phyloP scores from a whole-genome alignment of 2,888 invertebrate species.

The Ophioninae sp. region DNA sequence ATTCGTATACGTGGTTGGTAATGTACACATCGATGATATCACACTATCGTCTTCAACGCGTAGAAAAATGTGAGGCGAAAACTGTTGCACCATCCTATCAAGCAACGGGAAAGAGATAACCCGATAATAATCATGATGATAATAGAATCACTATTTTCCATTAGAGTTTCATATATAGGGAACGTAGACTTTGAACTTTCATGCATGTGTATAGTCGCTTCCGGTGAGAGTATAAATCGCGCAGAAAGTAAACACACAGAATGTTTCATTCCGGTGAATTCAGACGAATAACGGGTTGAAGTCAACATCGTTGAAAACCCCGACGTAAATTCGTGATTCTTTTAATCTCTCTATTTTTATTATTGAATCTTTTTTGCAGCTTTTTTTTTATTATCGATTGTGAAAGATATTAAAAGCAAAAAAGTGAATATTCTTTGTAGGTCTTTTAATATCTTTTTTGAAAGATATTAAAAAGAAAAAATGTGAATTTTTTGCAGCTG shows the following conservation, averaged over 20 bases:
- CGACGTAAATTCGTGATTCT: too few relatives aligned
- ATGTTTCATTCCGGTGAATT: neutral
- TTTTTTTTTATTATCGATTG: too few relatives aligned
- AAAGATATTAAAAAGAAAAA: too few relatives aligned
- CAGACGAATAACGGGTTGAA: neutral
- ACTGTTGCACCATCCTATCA: neutral
- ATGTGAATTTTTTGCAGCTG: too few relatives aligned
- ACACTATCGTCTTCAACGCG: neutral
- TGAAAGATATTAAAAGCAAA: too few relatives aligned
- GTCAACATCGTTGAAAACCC: too few relatives aligned
- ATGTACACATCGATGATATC: conserved; percentile 6
- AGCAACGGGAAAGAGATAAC: neutral
- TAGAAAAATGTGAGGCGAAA: conserved; percentile 1
- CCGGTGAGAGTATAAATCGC: neutral
- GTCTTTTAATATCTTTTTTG: too few relatives aligned
- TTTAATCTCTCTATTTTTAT: too few relatives aligned
- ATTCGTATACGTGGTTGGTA: conserved; percentile 38
- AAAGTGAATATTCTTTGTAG: too few relatives aligned
- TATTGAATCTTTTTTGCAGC: too few relatives aligned
- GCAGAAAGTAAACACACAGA: neutral
- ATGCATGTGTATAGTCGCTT: neutral
- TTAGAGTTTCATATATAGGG: neutral
- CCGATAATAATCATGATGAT: conserved; percentile 19
- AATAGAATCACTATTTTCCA: conserved; percentile 8
- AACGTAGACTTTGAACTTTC: conserved; percentile 8